These are phyloP conservation scores for Calidris pugnax DNA, from an alignment of 2,113 vertebrate genomes.

Conservation along the genomic window DNA sequence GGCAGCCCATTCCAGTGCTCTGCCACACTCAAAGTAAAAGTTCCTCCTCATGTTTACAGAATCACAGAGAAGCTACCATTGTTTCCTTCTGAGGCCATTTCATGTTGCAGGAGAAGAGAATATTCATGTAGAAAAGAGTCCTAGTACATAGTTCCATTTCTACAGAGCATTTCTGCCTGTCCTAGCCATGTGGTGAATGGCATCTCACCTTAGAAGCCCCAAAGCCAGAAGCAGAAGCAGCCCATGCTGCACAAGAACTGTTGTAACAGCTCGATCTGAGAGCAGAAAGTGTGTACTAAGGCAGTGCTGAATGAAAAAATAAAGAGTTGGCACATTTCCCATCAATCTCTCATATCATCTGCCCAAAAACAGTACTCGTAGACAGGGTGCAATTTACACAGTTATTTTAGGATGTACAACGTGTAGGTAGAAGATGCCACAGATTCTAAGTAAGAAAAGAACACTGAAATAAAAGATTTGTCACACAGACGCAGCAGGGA, in stretches of 20 bases:
- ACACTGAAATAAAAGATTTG: not conserved
- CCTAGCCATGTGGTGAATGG: not conserved
- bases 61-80: not conserved
- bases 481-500: not conserved
- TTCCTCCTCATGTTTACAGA: no score
- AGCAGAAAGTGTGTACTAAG: not conserved
- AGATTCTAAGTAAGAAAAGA: not conserved
- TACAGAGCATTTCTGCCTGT: not conserved
- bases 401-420: not conserved
- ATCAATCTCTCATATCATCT: not conserved
- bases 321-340: not conserved
- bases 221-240: not conserved
- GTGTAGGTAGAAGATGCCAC: not conserved
- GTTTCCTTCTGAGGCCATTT: not conserved
- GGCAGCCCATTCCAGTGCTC: no score
- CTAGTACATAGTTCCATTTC: not conserved
- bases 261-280: not conserved
- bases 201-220: not conserved
- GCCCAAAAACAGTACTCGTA: accelerated
- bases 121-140: not conserved
- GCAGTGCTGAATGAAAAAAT: not conserved
- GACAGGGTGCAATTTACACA: not conserved
- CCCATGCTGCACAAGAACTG: not conserved
- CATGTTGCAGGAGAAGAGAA: not conserved
- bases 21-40: no score